Conservation (phyloP, 1,140 invertebrate genomes). For the Leptinotarsa lineolata region DNA sequence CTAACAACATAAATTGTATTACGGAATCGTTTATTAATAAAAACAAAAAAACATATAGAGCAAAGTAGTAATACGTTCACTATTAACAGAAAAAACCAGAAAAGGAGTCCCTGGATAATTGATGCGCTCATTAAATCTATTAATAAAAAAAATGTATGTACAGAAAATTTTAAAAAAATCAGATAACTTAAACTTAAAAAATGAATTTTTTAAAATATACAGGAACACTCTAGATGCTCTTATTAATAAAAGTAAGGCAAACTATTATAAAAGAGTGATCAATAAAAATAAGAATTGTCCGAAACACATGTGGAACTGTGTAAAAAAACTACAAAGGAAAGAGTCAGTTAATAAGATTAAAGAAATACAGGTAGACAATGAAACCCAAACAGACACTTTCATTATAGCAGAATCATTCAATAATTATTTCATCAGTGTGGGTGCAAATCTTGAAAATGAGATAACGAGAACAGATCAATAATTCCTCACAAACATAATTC, state of each 20-base stretch:
- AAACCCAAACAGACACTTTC: no score
- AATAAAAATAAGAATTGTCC: no score
- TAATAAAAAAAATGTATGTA: constrained; percentile 4
- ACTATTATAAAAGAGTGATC: no score
- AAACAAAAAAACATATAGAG: constrained; percentile 1
- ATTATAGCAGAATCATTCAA: no score
- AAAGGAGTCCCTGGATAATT: neutral
- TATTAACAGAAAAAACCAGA: neutral
- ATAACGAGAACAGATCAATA: neutral
- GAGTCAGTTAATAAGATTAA: no score
- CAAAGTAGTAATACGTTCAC: neutral
- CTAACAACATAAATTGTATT: constrained; percentile 3
- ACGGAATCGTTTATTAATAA: constrained; percentile 5
- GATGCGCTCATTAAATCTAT: neutral
- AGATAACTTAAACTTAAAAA: no score
- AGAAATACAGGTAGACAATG: no score
- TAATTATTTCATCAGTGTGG: neutral
- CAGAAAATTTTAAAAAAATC: neutral
- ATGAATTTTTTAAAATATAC: no score
- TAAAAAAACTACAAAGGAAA: no score
- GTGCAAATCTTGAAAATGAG: neutral
- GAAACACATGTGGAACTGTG: no score
- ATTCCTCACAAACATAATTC: neutral
- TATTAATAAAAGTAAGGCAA: no score
- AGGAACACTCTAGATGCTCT: no score